phyloP scores from a whole-genome alignment of 1,140 invertebrate species.

The Neodiprion fabricii region DNA sequence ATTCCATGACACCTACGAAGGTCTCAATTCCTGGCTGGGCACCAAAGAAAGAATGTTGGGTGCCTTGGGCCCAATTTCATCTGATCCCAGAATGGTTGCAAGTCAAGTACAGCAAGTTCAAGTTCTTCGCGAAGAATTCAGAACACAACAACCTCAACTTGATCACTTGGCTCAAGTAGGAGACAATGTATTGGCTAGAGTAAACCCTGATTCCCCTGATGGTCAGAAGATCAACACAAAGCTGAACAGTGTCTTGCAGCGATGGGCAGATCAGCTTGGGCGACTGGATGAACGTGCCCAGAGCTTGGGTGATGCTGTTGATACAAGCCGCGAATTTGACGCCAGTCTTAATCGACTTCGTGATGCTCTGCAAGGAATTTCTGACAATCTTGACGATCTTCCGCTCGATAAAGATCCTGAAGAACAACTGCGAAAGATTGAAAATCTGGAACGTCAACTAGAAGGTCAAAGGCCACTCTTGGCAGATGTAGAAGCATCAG shows the following conservation, averaged over 20 bases:
- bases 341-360: constrained; percentile 80
- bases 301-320: constrained; percentile 84
- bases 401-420: constrained; percentile 84
- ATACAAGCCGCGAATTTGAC: constrained; percentile 90
- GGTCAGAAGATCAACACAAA: constrained; percentile 74
- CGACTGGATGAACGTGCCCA: constrained; percentile 84
- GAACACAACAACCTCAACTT: constrained; percentile 87
- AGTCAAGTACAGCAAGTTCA: constrained; percentile 90
- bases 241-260: constrained; percentile 69
- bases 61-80: constrained; percentile 92
- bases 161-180: constrained; percentile 85
- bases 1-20: constrained; percentile 89
- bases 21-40: constrained; percentile 83
- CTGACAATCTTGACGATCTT: constrained; percentile 85
- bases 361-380: constrained; percentile 83
- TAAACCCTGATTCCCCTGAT: constrained; percentile 76
- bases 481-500: constrained; percentile 86
- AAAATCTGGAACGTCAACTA: constrained; percentile 85
- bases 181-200: constrained; percentile 74
- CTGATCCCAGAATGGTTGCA: constrained; percentile 92
- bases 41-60: constrained; percentile 96
- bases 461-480: constrained; percentile 86
- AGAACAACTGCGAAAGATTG: constrained; percentile 84
- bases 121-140: constrained; percentile 92
- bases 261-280: constrained; percentile 82